Conservation (phyloP, 2,888 invertebrate genomes). For the Perizoma affinitatum region DNA sequence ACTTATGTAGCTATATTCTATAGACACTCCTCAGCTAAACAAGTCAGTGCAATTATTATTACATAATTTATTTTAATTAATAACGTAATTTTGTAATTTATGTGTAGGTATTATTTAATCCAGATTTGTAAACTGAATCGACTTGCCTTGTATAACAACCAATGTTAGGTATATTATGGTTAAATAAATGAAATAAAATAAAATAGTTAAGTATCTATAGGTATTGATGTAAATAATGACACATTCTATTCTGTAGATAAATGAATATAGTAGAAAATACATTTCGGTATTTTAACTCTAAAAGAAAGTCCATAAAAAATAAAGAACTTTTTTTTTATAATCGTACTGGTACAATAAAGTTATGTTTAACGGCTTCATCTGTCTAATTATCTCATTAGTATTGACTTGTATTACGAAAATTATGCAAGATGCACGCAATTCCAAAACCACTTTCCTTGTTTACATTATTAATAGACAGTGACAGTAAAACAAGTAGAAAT, state of each 20-base stretch:
- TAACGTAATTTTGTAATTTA: too few relatives aligned
- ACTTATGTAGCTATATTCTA: too few relatives aligned
- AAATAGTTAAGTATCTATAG: too few relatives aligned
- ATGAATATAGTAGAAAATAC: too few relatives aligned
- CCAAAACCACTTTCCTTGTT: constrained; percentile 36
- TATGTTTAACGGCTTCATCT: constrained; percentile 29
- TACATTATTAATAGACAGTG: constrained; percentile 23
- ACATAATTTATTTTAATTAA: too few relatives aligned
- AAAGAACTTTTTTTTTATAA: constrained; percentile 8
- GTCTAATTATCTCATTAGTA: constrained; percentile 31
- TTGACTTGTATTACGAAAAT: constrained; percentile 32
- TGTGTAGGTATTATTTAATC: too few relatives aligned
- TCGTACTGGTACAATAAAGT: constrained; percentile 23
- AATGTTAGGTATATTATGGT: too few relatives aligned
- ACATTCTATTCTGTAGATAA: neutral
- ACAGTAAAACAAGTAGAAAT: constrained; percentile 16
- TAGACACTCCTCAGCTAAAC: constrained; percentile 34
- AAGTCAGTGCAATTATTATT: constrained; percentile 34
- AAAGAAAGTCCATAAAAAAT: constrained; percentile 20
- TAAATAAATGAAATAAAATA: too few relatives aligned
- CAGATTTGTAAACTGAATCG: too few relatives aligned
- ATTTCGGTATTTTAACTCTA: neutral
- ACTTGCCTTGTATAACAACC: too few relatives aligned
- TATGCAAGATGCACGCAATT: constrained; percentile 28
- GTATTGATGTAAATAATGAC: too few relatives aligned